Evolutionary conservation across 2,888 invertebrate genomes (phyloP).

Genomic region (Teleiodes luculella): DNA sequence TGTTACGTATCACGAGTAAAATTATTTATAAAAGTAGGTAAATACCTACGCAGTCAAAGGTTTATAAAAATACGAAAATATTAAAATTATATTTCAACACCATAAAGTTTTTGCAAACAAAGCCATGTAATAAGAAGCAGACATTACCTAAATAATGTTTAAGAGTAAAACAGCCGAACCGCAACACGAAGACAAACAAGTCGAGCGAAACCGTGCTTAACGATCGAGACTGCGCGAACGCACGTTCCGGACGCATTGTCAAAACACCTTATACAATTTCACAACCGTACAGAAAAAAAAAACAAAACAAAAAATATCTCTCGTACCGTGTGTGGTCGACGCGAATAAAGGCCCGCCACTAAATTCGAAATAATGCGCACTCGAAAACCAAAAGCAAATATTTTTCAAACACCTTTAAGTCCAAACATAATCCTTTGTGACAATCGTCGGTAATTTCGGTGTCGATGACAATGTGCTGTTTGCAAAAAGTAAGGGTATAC

Average conservation of each 20-base stretch:
- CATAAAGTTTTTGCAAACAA: background rate
- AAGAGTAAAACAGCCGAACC: conserved; percentile 13
- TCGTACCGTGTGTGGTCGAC: conserved; percentile 58
- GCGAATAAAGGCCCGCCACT: conserved; percentile 55
- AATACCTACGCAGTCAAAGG: too few relatives aligned
- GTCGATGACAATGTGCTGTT: conserved; percentile 62
- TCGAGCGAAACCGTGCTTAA: conserved; percentile 61
- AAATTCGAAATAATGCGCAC: conserved; percentile 60
- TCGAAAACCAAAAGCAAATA: conserved; percentile 68
- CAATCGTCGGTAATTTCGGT: conserved; percentile 65
- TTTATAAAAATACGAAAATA: too few relatives aligned
- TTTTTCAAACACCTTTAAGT: conserved; percentile 72
- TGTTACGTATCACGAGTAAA: too few relatives aligned
- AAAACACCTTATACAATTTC: conserved; percentile 75
- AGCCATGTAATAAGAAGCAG: background rate
- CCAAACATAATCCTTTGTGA: conserved; percentile 66
- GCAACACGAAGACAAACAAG: conserved; percentile 50
- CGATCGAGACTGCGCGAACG: conserved; percentile 60
- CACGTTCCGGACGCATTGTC: conserved; percentile 72
- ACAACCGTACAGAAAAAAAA: conserved; percentile 45
- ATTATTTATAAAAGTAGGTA: too few relatives aligned
- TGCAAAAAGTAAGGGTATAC: conserved; percentile 36
- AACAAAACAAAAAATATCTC: conserved; percentile 29
- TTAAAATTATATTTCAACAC: too few relatives aligned
- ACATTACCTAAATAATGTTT: conserved; percentile 15